Conservation (phyloP, 2,797 vertebrate genomes). For the Megalops cyprinoides region DNA sequence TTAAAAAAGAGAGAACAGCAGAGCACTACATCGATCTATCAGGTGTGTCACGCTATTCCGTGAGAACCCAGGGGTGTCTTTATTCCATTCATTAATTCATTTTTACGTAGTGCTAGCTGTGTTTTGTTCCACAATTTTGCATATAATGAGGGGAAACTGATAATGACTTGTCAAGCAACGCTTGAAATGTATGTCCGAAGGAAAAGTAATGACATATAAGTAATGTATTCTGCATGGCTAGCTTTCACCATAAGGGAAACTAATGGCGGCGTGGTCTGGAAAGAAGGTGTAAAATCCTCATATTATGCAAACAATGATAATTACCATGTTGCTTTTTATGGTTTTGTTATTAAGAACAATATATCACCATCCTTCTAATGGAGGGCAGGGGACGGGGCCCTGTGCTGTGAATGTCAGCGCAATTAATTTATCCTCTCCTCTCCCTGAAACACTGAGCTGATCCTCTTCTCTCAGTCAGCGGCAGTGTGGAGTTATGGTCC, state of each 20-base stretch:
- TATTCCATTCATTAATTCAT: slow-evolving; percentile 15
- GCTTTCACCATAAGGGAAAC: not conserved
- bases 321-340: slow-evolving; percentile 21
- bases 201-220: not conserved
- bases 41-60: not conserved
- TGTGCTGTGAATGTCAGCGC: not conserved
- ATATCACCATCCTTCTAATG: not conserved
- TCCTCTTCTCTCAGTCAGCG: not conserved
- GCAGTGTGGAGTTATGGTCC: not conserved
- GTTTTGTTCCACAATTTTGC: slow-evolving; percentile 3
- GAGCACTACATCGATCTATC: not conserved
- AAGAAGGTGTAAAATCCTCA: slow-evolving; percentile 12
- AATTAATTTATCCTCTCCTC: slow-evolving; percentile 1
- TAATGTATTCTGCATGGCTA: slow-evolving; percentile 14
- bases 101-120: slow-evolving; percentile 2
- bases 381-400: not conserved
- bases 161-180: slow-evolving; percentile 17
- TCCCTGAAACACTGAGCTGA: not conserved
- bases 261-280: slow-evolving; percentile 11
- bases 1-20: not conserved
- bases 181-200: slow-evolving; percentile 13
- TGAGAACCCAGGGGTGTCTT: not conserved
- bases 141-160: slow-evolving; percentile 5
- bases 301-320: slow-evolving; percentile 22
- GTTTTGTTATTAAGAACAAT: slow-evolving; percentile 18